Evolutionary conservation across 2,888 invertebrate species (phyloP), one percentile per base, ranked within the genome.

Genomic region (Elmis aenea): DNA sequence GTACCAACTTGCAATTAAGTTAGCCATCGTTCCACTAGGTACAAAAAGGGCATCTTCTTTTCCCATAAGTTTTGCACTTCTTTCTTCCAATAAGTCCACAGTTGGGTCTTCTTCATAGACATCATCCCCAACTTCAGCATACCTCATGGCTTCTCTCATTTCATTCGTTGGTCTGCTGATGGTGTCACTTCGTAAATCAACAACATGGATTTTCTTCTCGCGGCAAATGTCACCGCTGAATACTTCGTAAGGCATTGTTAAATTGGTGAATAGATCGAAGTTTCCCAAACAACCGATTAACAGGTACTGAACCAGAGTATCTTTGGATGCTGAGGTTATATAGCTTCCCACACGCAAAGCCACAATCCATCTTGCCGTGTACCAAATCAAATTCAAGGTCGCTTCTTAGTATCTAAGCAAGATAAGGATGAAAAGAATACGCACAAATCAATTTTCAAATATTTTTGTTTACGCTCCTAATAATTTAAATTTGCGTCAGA

Each of bases 11-110:
- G 83, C 87, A 65, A 94, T 79, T 33, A 96, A 75, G 71, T 97
- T 97, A 26, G 87, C 87, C 95, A 96, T 95, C 3, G 95, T 94
- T 23, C 95, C 95, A 42, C 87, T 86, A 1, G 88, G 81, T 11
- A 94, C 83, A 66, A 91, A 92, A 30, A 96, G 65, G 0, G 87
- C 89, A 4, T 85, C 86, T 66, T 96, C 93, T 69, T 91, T 96
- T 8, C 83, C 88, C 38, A 94, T 72, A 44, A 94, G 57, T 25
- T 75, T 64, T 0, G 95, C 91, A 28, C 85, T 75, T 59, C 77
- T 79, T 46, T 71, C 67, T 65, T 95, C 85, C 56, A 94, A 66
- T 44, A 81, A 83, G 48, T 76, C 81, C 3, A 92, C 85, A 0
- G 95, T 95, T 0, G 90, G 90, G 68, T 94, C 93, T 67, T 94